Percentiles rank a stretch among this genome's conserved stretches.
Evolutionary conservation across 1,140 invertebrate species (phyloP).

Genomic region (Ganaspis sp.): DNA sequence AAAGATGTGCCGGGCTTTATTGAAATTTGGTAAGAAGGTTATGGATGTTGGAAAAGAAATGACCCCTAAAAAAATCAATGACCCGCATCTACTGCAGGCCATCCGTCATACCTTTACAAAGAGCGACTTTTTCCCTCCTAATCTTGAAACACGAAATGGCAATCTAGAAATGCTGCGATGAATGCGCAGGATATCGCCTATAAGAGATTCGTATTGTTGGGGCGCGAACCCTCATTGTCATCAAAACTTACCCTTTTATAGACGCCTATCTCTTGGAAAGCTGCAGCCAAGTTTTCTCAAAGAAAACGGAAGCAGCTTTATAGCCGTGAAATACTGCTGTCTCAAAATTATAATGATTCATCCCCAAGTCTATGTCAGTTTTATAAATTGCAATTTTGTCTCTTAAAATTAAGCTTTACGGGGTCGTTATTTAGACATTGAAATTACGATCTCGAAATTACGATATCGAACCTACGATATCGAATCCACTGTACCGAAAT

Average conservation of each 20-base stretch:
- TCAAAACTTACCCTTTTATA: slow-evolving; percentile 12
- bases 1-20: neutral
- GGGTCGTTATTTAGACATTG: too few relatives aligned
- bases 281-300: slow-evolving; percentile 9
- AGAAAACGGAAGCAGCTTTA: slow-evolving; percentile 19
- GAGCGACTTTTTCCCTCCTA: slow-evolving; percentile 36
- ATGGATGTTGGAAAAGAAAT: neutral
- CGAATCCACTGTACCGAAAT: neutral
- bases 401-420: too few relatives aligned
- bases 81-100: neutral
- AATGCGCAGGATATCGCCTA: slow-evolving; percentile 49
- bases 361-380: neutral
- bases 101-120: slow-evolving; percentile 1
- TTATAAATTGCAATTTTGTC: slow-evolving; percentile 33
- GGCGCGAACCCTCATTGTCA: slow-evolving; percentile 5
- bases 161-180: slow-evolving; percentile 43
- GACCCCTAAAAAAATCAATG: neutral
- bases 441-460: neutral
- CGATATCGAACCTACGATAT: too few relatives aligned
- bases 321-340: neutral
- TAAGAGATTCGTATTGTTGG: slow-evolving; percentile 47
- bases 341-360: neutral
- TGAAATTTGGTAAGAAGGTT: neutral
- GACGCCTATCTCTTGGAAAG: slow-evolving; percentile 1
- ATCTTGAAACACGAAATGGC: slow-evolving; percentile 56